Base-by-base conservation (phyloP, 2,113 vertebrate genomes). In the Aleadryas rufinucha region DNA sequence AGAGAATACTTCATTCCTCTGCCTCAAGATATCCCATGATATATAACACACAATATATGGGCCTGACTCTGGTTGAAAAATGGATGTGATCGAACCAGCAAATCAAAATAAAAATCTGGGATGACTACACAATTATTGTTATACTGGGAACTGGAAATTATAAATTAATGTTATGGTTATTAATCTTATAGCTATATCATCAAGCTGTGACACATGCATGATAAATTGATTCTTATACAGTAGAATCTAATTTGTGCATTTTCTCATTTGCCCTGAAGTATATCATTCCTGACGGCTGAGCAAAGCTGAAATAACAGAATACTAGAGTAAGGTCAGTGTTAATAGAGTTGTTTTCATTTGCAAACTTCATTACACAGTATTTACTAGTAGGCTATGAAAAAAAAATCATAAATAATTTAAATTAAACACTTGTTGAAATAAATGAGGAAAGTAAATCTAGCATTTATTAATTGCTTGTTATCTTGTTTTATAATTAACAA, bases 161-260 rank as follows among this genome's bases (percentile, higher is more conserved):
- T 70, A 74, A 77, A 93, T 83, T 39, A 77, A 88, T 86, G 63
- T 84, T 88, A 57, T 54, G 35, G 59, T 39, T 94, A 76, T 93
- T 94, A 91, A 93, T 95, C 65, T 87, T 87, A 72, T 21, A 70
- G 59, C 72, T 87, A 4, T 89, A 83, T 76, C 87, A 84, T 76
- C 86, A 66, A 57, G 60, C 68, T 74, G 47, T 95, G 76, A 84
- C 68, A 86, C 19, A 61, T n/a, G 79, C 79, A 80, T 93, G 78
- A 94, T 75, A 81, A 95, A 93, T 81, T 87, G 68, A 92, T 92
- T 90, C 50, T 87, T 70, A 71, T 41, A 54, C 47, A 63, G 50
- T n/a, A 59, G 60, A 95, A 88, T 72, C 77, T 88, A 93, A 94
- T 95, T 90, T 76, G 37, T 80, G 41, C 45, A 41, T 79, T 76